A percentile compares a stretch with the other conserved stretches of the same genome.
These are phyloP conservation scores for Meda fulgida DNA, from an alignment of 2,797 vertebrate genomes.

Conservation along the genomic window DNA sequence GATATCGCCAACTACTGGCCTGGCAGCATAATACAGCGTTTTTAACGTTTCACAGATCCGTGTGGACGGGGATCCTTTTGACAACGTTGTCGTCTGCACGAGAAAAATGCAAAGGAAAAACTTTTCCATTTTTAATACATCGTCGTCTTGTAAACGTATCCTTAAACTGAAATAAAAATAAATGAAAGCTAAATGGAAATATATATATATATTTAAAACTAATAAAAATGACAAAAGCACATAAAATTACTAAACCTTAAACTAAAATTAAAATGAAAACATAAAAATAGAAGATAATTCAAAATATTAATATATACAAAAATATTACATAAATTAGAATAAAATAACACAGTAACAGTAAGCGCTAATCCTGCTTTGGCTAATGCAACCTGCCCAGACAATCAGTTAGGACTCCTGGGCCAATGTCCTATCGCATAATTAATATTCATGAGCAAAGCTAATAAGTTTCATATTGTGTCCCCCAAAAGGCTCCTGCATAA, in stretches of 20 bases:
- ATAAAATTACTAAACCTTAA: background rate
- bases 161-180: background rate
- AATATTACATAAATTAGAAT: background rate
- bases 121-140: background rate
- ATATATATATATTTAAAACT: background rate
- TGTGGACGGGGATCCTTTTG: background rate
- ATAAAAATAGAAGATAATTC: background rate
- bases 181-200: background rate
- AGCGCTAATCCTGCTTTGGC: background rate
- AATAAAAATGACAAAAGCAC: background rate
- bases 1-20: background rate
- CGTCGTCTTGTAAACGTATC: background rate
- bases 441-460: slow-evolving; percentile 27
- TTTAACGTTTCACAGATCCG: background rate
- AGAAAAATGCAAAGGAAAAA: background rate
- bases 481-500: background rate
- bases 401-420: slow-evolving; percentile 16
- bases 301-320: background rate
- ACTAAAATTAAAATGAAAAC: background rate
- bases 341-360: background rate
- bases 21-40: background rate
- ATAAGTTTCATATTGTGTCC: slow-evolving; percentile 12
- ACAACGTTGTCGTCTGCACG: background rate
- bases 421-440: background rate
- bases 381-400: slow-evolving; percentile 70